These are phyloP conservation scores for Brachypteracias leptosomus DNA, from an alignment of 2,113 vertebrate genomes.

Conservation along the genomic window DNA sequence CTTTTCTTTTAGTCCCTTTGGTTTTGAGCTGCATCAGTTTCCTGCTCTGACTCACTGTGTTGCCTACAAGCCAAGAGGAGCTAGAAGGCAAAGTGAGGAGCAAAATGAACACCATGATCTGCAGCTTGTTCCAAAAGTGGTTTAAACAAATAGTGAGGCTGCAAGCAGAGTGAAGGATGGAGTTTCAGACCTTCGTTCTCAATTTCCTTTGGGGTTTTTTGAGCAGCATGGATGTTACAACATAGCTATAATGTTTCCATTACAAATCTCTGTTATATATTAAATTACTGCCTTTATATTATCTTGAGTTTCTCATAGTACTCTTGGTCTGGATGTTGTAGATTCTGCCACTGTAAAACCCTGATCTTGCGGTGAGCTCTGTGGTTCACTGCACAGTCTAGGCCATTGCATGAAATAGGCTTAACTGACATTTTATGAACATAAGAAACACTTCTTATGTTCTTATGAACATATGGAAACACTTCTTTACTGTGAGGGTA, in stretches of 20 bases:
- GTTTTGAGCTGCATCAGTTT: slow-evolving; percentile 49
- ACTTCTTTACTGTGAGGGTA: no score
- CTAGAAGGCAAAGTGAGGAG: neutral
- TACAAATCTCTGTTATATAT: neutral
- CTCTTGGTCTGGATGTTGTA: neutral
- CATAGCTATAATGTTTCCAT: neutral
- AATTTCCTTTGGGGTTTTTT: neutral
- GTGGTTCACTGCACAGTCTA: neutral
- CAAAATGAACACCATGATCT: neutral
- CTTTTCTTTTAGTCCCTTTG: neutral
- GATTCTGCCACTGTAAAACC: neutral
- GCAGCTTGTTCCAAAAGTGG: neutral
- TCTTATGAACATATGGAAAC: no score
- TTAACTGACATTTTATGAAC: neutral
- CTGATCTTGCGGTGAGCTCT: neutral
- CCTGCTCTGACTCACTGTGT: slow-evolving; percentile 35
- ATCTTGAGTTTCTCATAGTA: neutral
- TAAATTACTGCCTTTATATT: neutral
- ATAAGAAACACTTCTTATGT: no score
- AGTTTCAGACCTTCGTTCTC: neutral
- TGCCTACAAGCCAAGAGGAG: neutral
- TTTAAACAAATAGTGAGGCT: neutral
- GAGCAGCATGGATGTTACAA: neutral
- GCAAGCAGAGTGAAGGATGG: neutral
- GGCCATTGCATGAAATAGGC: neutral